A percentile compares a stretch with the other conserved stretches of the same genome.
These are phyloP conservation scores for Lepidurus couesii DNA, from an alignment of 1,140 invertebrate species.

Conservation along the genomic window DNA sequence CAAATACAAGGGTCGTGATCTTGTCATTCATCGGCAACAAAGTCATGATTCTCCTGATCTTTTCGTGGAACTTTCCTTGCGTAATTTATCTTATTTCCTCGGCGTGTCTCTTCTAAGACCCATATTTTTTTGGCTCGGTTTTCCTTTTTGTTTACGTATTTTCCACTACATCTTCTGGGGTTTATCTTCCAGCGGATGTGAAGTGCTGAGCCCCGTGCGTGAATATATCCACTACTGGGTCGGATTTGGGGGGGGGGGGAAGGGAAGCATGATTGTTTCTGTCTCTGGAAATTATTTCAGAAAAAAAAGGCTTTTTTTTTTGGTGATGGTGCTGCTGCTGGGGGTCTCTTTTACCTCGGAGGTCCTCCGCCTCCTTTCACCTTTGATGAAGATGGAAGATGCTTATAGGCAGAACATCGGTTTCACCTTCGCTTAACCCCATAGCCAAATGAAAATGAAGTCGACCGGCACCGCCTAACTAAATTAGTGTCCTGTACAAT, in stretches of 20 bases:
- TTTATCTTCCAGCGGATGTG: too few species aligned
- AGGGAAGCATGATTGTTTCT: background rate
- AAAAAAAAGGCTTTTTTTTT: background rate
- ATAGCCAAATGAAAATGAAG: conserved; percentile 15
- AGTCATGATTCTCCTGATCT: too few species aligned
- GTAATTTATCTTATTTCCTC: too few species aligned
- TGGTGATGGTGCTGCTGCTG: background rate
- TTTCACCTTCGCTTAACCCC: conserved; percentile 18
- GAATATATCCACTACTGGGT: background rate
- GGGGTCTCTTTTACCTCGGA: conserved; percentile 20
- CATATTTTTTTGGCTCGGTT: too few species aligned
- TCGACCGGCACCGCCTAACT: conserved; percentile 7
- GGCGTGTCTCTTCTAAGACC: too few species aligned
- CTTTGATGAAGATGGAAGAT: conserved; percentile 22
- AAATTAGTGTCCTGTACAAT: conserved; percentile 18
- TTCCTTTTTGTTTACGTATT: too few species aligned
- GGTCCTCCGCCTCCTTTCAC: conserved; percentile 12
- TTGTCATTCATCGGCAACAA: too few species aligned
- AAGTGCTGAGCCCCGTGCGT: too few species aligned
- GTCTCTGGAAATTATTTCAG: background rate
- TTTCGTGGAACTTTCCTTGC: too few species aligned
- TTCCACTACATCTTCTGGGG: too few species aligned
- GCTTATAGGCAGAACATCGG: conserved; percentile 18
- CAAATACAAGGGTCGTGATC: too few species aligned
- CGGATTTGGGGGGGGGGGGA: background rate